Base-by-base conservation (phyloP, 2,888 invertebrate genomes). In the Calameuta pallipes region DNA sequence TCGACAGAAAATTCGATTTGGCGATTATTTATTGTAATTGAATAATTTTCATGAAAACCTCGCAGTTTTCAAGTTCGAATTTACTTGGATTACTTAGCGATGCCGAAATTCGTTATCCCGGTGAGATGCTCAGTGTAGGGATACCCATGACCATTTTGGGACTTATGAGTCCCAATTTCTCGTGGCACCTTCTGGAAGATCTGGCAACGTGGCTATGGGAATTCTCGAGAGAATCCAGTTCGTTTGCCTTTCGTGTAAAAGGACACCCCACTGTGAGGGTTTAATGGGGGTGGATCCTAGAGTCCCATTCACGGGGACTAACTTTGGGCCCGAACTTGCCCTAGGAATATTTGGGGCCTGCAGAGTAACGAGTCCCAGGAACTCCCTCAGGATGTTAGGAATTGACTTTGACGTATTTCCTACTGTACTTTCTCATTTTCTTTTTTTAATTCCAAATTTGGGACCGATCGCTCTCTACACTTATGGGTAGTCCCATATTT, bases 241-340 rank as follows among this genome's bases (percentile, higher is more conserved):
- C 82, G 82, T 86, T 87, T 85, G 83, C 80, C 83, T 86, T 82
- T 82, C 78, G 81, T 77, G 83, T 81, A 83, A 83, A 84, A 80
- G 82, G 85, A 86, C 85, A 86, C 87, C 90, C 90, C 81, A 88
- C 88, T 84, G 90, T 79, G 90, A 89, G 84, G 89, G 86, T 87
- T 87, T 85, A 85, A 86, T 84, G 87, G 87, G 87, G 88, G 87
- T 89, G 87, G 85, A 56, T 56, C 82, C 82, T 83, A 79, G 82
- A 76, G 82, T 79, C 79, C 81, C 87, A 88, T 89, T 87, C 87
- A 87, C 73, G 23, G 23, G 56, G 23, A 56, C 56, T 56, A 56
- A 56, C 56, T 56, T 56, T 56, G 56, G 23, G 9, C 56, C 56
- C 9, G 56, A 56, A 56, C 23, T 56, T 23, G 23, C 56, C 23